phyloP scores from a whole-genome alignment of 2,113 vertebrate genomes.

The Actenoides lindsayi region DNA sequence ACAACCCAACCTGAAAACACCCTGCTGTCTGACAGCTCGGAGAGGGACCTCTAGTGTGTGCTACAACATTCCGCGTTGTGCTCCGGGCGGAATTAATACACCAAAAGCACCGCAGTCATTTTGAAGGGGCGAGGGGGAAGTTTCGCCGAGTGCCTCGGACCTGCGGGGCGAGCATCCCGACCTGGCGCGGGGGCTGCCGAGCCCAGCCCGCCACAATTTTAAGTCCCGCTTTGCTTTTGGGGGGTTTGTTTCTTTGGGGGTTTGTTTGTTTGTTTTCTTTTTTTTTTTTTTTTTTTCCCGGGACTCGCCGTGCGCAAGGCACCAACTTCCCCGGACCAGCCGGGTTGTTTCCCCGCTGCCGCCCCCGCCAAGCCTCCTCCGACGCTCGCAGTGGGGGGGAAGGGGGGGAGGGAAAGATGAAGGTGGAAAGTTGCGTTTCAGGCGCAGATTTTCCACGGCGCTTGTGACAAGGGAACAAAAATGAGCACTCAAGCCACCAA shows the following conservation, averaged over 20 bases:
- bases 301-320: background rate
- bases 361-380: background rate
- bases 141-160: slow-evolving; percentile 30
- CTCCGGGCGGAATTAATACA: slow-evolving; percentile 72
- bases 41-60: slow-evolving; percentile 84
- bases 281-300: background rate
- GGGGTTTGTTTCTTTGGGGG: no score
- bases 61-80: slow-evolving; percentile 48
- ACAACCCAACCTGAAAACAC: slow-evolving; percentile 38
- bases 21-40: slow-evolving; percentile 47
- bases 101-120: slow-evolving; percentile 74
- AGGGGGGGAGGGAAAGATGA: background rate
- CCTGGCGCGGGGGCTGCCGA: background rate
- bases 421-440: background rate
- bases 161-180: slow-evolving; percentile 21
- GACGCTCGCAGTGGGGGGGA: background rate
- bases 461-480: background rate
- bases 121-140: slow-evolving; percentile 45
- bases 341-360: background rate
- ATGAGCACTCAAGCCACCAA: background rate
- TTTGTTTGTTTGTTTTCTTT: background rate
- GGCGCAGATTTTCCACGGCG: background rate
- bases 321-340: background rate
- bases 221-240: background rate
- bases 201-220: background rate